Evolutionary conservation across 2,797 vertebrate species (phyloP).

Genomic region (Myripristis jacobus): DNA sequence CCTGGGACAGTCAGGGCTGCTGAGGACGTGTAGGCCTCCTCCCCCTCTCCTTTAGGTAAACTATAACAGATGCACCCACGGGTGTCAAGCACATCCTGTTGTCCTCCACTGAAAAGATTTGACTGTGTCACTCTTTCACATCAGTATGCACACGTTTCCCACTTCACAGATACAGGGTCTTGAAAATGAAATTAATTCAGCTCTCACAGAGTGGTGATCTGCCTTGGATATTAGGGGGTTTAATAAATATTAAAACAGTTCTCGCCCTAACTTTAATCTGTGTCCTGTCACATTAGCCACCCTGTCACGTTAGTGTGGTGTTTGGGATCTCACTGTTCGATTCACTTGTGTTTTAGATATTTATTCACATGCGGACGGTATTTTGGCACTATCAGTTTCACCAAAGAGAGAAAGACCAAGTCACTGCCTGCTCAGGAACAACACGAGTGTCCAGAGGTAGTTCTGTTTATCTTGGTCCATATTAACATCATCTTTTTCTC

Average conservation of each 20-base stretch:
- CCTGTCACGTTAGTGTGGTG: slow-evolving; percentile 8
- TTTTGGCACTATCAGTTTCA: background rate
- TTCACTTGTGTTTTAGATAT: background rate
- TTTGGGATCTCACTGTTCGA: slow-evolving; percentile 4
- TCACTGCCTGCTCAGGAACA: slow-evolving; percentile 19
- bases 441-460: background rate
- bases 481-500: slow-evolving; percentile 28
- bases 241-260: background rate
- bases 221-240: slow-evolving; percentile 4
- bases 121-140: slow-evolving; percentile 30
- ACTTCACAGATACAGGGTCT: slow-evolving; percentile 16
- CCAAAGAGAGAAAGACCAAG: slow-evolving; percentile 9
- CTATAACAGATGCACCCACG: slow-evolving; percentile 54
- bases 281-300: background rate
- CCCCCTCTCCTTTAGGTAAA: slow-evolving; percentile 82
- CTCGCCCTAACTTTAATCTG: background rate
- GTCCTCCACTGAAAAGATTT: slow-evolving; percentile 31
- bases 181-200: background rate
- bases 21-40: slow-evolving; percentile 77
- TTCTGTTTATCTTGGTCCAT: background rate
- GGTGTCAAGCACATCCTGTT: slow-evolving; percentile 47
- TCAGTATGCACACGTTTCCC: slow-evolving; percentile 22
- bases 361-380: slow-evolving; percentile 23
- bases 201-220: background rate
- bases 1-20: slow-evolving; percentile 86